Percentiles rank a stretch among this genome's conserved stretches.
Evolutionary conservation across 2,113 vertebrate species (phyloP).

Genomic region (Pipa parva): DNA sequence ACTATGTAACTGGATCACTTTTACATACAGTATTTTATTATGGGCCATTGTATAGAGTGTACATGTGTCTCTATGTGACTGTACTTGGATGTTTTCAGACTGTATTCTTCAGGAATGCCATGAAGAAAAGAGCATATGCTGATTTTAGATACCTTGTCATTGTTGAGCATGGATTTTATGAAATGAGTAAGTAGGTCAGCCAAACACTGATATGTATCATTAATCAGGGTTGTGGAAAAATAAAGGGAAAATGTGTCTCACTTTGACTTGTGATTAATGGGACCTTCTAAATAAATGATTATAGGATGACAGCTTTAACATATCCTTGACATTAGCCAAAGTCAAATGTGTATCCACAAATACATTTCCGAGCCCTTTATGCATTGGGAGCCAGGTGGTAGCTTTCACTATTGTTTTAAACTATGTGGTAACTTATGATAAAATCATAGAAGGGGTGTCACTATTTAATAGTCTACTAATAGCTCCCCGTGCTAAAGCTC

Average conservation of each 20-base stretch:
- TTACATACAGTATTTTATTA: too few relatives aligned
- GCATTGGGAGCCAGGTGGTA: not conserved
- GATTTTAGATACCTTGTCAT: not conserved
- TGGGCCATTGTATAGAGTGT: too few relatives aligned
- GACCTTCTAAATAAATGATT: conserved; percentile 37
- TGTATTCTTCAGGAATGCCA: too few relatives aligned
- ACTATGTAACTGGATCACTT: too few relatives aligned
- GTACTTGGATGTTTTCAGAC: too few relatives aligned
- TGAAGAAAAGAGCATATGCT: not conserved
- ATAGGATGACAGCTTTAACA: conserved; percentile 28
- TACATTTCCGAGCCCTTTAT: not conserved
- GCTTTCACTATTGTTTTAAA: not conserved
- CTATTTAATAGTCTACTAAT: too few relatives aligned
- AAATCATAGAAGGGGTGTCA: too few relatives aligned
- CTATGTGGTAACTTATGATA: not conserved
- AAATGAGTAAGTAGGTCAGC: conserved; percentile 14
- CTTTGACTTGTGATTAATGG: conserved; percentile 29
- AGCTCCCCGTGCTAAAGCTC: too few relatives aligned
- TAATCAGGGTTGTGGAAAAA: conserved; percentile 25
- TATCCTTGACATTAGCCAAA: conserved; percentile 22
- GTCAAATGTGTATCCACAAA: conserved; percentile 11
- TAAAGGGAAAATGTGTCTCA: conserved; percentile 19
- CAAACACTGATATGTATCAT: conserved; percentile 19
- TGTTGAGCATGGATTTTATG: not conserved
- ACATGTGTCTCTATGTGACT: too few relatives aligned